These are phyloP conservation scores for Motacilla alba DNA, from an alignment of 2,113 vertebrate species.

Conservation along the genomic window DNA sequence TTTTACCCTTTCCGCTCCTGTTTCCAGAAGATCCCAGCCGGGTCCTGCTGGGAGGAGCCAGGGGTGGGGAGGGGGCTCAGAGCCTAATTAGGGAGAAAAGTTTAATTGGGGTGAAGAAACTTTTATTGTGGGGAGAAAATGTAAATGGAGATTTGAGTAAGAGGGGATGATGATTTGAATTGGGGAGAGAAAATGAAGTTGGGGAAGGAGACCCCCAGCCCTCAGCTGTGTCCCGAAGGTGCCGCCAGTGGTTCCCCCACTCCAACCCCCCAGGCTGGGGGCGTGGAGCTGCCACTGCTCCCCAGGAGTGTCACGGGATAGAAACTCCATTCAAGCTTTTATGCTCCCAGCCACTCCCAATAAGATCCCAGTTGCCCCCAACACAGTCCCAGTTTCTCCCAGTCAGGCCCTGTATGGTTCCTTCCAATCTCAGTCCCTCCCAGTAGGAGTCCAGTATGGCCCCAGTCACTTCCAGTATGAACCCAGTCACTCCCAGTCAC, in stretches of 20 bases:
- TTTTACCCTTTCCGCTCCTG: background rate
- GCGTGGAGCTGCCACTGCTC: too few relatives aligned
- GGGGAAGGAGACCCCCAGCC: background rate
- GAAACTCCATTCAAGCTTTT: background rate
- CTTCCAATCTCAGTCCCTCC: background rate
- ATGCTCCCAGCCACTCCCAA: background rate
- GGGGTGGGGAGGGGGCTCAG: background rate
- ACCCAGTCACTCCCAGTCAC: background rate
- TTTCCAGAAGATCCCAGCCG: background rate
- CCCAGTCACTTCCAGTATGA: too few relatives aligned
- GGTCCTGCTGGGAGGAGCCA: rapidly evolving
- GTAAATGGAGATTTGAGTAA: background rate
- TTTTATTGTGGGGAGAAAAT: background rate
- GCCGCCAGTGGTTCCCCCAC: background rate
- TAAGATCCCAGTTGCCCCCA: background rate
- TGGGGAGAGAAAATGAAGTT: background rate
- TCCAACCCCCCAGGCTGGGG: background rate
- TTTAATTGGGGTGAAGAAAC: background rate
- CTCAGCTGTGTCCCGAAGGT: background rate
- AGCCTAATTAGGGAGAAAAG: too few relatives aligned
- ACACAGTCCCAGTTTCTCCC: too few relatives aligned
- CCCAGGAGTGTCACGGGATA: background rate
- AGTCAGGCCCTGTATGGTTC: background rate
- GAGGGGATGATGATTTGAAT: background rate
- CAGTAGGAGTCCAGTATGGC: background rate